Base-by-base conservation (phyloP, 2,797 vertebrate genomes). In the Phaenicophaeus curvirostris region DNA sequence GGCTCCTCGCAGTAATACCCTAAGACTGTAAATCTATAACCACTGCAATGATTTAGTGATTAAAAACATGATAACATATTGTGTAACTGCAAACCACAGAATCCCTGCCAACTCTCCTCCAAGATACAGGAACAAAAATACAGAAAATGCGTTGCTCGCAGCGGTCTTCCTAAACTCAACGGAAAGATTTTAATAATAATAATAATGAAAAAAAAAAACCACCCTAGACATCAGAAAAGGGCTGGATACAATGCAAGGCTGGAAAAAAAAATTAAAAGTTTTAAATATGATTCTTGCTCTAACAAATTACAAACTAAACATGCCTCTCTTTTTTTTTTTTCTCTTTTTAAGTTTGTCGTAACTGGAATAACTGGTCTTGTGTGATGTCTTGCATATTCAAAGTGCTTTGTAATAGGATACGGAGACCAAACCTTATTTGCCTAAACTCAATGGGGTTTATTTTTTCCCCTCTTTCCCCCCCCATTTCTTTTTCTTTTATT, bases 341-440 rank as follows among this genome's bases (percentile, higher is more conserved):
- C 76, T 96, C 97, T 97, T 97, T 98, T 98, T 94, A 96, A 97
- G 97, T 98, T 98, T 98, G 97, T 97, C 97, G 97, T 98, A 98
- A 98, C 98, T 98, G 98, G 98, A 98, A 98, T 98, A 98, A 99
- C 98, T 98, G 98, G 98, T 99, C 98, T 97, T 98, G 97, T 97
- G 97, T 97, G 98, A 98, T 93, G 97, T 97, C 98, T 98, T 98
- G 97, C 98, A 98, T 98, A 99, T 98, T 99, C 98, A 99, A 98
- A 99, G 98, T 97, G 97, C 97, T 98, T 97, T 98, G 97, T 98
- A 98, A 98, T 98, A 96, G 97, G 98, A 98, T 98, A 97, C 95
- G 92, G 97, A 98, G 97, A 98, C 97, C 97, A 97, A 97, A 97
- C 98, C 97, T 98, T 97, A 97, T 98, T 98, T 98, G 98, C 97